A percentile compares a stretch with the other conserved stretches of the same genome.
These are phyloP conservation scores for Scaptomyza parva DNA, from an alignment of 2,888 invertebrate species.

Conservation along the genomic window DNA sequence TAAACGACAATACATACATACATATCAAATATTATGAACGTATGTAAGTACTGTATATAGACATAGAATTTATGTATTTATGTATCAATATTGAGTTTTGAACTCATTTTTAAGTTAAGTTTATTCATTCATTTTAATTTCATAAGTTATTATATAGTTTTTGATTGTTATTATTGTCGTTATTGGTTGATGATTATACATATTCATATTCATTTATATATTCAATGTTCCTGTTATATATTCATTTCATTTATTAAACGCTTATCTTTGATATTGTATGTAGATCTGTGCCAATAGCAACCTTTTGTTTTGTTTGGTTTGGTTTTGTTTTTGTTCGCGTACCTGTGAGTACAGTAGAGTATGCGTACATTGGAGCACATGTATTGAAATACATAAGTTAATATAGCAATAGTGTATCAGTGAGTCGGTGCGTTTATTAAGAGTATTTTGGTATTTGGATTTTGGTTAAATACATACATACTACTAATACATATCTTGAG, in stretches of 20 bases:
- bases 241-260: constrained; percentile 9
- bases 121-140: too few species aligned
- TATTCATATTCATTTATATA: constrained; percentile 25
- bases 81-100: constrained; percentile 9
- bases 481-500: constrained; percentile 36
- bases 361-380: constrained; percentile 53
- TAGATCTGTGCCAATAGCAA: constrained; percentile 83
- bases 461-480: constrained; percentile 50
- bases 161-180: constrained; percentile 14
- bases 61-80: constrained; percentile 36
- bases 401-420: constrained; percentile 48
- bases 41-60: constrained; percentile 34
- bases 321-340: constrained; percentile 28
- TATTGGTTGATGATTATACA: neutral
- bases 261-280: constrained; percentile 27
- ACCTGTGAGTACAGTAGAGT: constrained; percentile 59
- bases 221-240: constrained; percentile 25
- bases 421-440: constrained; percentile 49
- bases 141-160: constrained; percentile 27
- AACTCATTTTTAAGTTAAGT: constrained; percentile 25
- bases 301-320: constrained; percentile 22
- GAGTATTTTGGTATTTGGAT: constrained; percentile 9
- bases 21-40: constrained; percentile 28
- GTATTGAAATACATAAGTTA: constrained; percentile 31
- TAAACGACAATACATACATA: constrained; percentile 20